Evolutionary conservation across 2,888 invertebrate genomes (phyloP), one percentile per base, ranked within the genome.

Genomic region (Tenthredo distinguenda): DNA sequence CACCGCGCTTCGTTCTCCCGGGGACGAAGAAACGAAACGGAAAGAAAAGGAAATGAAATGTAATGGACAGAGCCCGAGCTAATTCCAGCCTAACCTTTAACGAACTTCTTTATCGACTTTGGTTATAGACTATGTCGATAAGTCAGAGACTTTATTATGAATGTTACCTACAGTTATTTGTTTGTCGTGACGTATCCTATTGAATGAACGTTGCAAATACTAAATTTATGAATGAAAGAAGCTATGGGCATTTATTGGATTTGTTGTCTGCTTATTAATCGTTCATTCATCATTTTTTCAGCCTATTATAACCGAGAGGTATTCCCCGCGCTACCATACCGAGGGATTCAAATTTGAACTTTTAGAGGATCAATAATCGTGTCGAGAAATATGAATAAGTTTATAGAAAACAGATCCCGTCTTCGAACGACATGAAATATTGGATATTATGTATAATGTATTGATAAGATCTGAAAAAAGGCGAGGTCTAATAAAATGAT

Each of bases 401-500:
- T 5, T 50, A 6, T 5, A n/a, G 0, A 50, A 50, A n/a, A 18
- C 6, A 50, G 18, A 50, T 18, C 6, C 5, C 4, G n/a, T 18
- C 5, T 55, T 6, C 7, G 7, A 55, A 55, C 7, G 3, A 18
- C 18, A 5, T 47, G 15, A 47, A 50, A 50, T 50, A 50, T 50
- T 50, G 18, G 18, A 50, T 50, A 18, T 50, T 50, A 18, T 18
- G 18, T 50, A 50, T 50, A 18, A 5, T 18, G 15, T 47, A 15
- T 50, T 7, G 1, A 71, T 34, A 71, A 40, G 6, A 40, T 72
- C 37, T 72, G 71, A 72, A 72, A 72, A 40, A 72, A 68, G 71
- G 71, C 71, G n/a, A 40, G 71, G 71, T 72, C 71, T 72, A 34
- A 40, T 72, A 37, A 34, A 72, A 72, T 62, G 34, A 37, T 72